A percentile compares a stretch with the other conserved stretches of the same genome.
Evolutionary conservation across 2,888 invertebrate species (phyloP).

Genomic region (Morinoia aosen): DNA sequence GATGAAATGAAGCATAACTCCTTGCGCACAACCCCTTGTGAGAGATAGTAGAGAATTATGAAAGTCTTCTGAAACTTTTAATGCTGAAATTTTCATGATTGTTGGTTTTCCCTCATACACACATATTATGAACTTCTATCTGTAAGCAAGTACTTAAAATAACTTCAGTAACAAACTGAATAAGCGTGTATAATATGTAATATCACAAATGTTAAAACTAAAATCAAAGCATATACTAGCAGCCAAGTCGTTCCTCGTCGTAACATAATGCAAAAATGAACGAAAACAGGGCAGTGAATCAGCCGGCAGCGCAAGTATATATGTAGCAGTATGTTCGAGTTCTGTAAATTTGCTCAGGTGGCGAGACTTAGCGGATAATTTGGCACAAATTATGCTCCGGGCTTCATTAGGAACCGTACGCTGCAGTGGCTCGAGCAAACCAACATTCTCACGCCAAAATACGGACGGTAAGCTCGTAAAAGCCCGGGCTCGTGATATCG

Average conservation of each 20-base stretch:
- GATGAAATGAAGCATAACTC: too few species aligned
- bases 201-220: background rate
- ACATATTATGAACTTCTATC: too few species aligned
- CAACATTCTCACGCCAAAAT: background rate
- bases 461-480: background rate
- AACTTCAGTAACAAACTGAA: too few species aligned
- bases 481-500: background rate
- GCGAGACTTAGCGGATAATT: background rate
- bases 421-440: background rate
- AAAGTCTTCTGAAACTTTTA: too few species aligned
- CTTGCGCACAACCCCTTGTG: too few species aligned
- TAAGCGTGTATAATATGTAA: background rate
- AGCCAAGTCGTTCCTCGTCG: background rate
- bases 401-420: constrained; percentile 1
- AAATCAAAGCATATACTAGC: background rate
- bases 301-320: background rate
- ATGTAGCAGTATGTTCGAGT: background rate
- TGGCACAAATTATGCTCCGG: background rate
- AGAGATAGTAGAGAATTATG: too few species aligned
- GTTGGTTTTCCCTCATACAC: too few species aligned
- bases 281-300: background rate
- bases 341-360: constrained; percentile 1
- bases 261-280: background rate
- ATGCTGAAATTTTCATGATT: too few species aligned
- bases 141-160: too few species aligned